A percentile compares a stretch with the other conserved stretches of the same genome.
phyloP scores from a whole-genome alignment of 1,140 invertebrate species.

The Habropoda laboriosa region DNA sequence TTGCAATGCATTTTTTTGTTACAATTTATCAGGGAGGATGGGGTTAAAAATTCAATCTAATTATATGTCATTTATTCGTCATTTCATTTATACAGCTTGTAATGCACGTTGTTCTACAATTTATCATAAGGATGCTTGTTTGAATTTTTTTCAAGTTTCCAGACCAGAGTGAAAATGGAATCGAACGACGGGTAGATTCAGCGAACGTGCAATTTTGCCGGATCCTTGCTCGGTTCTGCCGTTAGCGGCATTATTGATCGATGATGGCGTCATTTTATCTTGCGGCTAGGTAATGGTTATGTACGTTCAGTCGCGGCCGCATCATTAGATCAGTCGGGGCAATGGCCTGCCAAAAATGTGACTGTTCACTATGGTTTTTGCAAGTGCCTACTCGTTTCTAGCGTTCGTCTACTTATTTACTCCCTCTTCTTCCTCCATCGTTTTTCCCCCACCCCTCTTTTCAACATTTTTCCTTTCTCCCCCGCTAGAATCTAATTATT shows the following conservation, averaged over 20 bases:
- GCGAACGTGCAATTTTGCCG: constrained; percentile 31
- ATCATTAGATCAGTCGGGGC: constrained; percentile 31
- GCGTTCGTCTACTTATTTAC: not conserved
- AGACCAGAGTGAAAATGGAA: not conserved
- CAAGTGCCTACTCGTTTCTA: not conserved
- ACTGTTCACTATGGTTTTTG: not conserved
- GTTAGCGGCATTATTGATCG: constrained; percentile 49
- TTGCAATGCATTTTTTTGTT: no score
- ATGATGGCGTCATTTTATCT: constrained; percentile 53
- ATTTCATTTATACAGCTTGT: no score
- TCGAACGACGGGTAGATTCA: constrained; percentile 13
- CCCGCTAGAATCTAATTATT: constrained; percentile 3
- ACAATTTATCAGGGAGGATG: no score
- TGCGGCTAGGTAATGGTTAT: constrained; percentile 45
- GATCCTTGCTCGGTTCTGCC: constrained; percentile 44
- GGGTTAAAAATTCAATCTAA: no score
- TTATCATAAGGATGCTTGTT: not conserved
- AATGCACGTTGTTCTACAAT: no score
- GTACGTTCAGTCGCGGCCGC: constrained; percentile 25
- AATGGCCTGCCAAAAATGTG: constrained; percentile 28
- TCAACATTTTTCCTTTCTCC: not conserved
- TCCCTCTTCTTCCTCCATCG: not conserved
- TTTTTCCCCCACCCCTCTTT: no score
- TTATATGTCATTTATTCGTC: no score
- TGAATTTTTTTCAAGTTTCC: not conserved